Evolutionary conservation across 2,113 vertebrate species (phyloP).

Genomic region (Microtus ochrogaster): DNA sequence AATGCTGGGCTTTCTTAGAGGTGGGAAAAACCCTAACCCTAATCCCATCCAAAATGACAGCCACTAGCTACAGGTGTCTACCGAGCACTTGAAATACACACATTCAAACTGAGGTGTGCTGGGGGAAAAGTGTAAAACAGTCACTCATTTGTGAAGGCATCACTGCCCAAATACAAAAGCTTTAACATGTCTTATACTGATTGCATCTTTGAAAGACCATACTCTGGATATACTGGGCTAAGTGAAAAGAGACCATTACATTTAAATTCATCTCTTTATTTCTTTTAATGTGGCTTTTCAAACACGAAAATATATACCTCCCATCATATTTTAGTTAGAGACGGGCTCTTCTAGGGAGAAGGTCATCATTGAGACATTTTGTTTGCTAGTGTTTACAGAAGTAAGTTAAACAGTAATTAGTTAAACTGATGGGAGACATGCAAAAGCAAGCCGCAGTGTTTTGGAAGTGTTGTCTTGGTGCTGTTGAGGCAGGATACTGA

Average conservation of each 20-base stretch:
- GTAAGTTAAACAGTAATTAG: constrained; percentile 73
- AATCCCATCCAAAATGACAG: background rate
- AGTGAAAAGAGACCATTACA: constrained; percentile 39
- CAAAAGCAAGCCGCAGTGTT: constrained; percentile 75
- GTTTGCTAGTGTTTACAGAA: constrained; percentile 60
- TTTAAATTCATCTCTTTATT: constrained; percentile 23
- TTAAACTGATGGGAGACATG: constrained; percentile 80
- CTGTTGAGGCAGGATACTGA: constrained; percentile 63
- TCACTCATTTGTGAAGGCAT: background rate
- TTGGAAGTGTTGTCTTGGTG: constrained; percentile 52
- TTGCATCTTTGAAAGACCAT: constrained; percentile 24
- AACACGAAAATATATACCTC: background rate
- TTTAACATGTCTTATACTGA: background rate
- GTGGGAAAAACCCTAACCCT: background rate
- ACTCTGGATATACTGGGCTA: background rate
- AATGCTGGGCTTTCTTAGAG: constrained; percentile 5
- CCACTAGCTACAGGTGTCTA: background rate
- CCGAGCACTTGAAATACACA: background rate
- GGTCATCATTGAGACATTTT: constrained; percentile 34
- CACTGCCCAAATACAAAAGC: background rate
- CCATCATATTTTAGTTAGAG: background rate
- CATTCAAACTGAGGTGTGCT: background rate
- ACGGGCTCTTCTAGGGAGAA: background rate
- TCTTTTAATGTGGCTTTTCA: constrained; percentile 34
- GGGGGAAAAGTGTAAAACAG: background rate